Base-by-base conservation (phyloP, 2,888 invertebrate genomes). In the Rhopalosiphum nymphaeae region DNA sequence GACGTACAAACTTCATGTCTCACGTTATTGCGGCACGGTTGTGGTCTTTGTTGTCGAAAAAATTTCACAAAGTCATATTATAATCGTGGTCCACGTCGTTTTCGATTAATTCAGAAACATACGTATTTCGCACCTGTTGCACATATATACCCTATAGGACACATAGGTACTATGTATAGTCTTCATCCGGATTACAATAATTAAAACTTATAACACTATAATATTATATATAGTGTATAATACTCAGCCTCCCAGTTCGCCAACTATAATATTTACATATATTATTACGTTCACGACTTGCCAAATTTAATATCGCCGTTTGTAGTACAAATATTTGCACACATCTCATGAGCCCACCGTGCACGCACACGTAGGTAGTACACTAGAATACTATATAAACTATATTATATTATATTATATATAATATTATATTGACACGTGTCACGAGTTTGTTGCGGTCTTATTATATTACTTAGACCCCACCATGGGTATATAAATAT, bases 181-280 rank as follows among this genome's bases (percentile, higher is more conserved):
- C 78, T 36, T 10, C 0, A 21, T 25, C 53, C 49, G 53, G 21
- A 36, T 88, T 53, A 53, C 49, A 88, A 88, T 88, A 88, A 88
- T 88, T 88, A 88, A 88, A 88, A 88, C 87, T 88, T 88, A 36
- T 36, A 36, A 36, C 78, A 36, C 78, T 78, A 36, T 53, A 53
- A 53, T 53, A 53, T 53, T 53, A 53, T 53, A 53, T 67, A 36
- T 7, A 36, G 67, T 13, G 5, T 1, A 67, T 13, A 4, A n/a
- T n/a, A 16, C 67, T 78, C 78, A 36, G 36, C 29, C 46, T 44
- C 29, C 46, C 26, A 7, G 16, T 87, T 87, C 49, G 3, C 49
- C 46, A 49, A 46, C n/a, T 88, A 88, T 53, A 88, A 88, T 53
- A 53, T 88, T 88, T 53, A 36, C 87, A 53, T 53, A 53, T 36